Base-by-base conservation (phyloP, 2,797 vertebrate genomes). In the Neopelma chrysocephalum region DNA sequence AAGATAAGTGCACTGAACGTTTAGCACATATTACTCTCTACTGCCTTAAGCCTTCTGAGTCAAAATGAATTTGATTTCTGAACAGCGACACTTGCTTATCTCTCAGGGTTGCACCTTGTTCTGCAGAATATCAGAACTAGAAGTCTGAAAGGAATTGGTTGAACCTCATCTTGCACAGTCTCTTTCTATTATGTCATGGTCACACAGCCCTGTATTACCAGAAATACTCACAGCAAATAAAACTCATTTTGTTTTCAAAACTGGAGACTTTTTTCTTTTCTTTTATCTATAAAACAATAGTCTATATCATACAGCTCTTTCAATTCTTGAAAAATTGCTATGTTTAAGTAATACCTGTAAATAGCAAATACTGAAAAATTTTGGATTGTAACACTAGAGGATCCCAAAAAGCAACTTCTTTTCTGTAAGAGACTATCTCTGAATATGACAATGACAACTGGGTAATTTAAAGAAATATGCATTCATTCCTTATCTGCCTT, bases 171-270 rank as follows among this genome's bases (percentile, higher is more conserved):
- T 78, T 66, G 25, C 21, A 60, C 72, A 72, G 50, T 60, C 18
- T 72, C 54, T 83, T 60, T 91, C 22, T 88, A 17, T 65, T 87
- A 69, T 75, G 69, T 80, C 77, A 31, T 18, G 6, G 40, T 53
- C 32, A 64, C 31, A 42, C 6, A 15, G 3, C 40, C 40, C 45
- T 57, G 4, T 20, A 43, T 65, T 45, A 47, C 18, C 42, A 76
- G 9, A 68, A 94, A 62, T 15, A 51, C 26, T 68, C 26, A 53
- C 43, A 68, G 36, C 27, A 77, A 86, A 86, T 34, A 87, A 97
- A 95, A 65, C 26, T 42, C 5, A 12, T 61, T 72, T 91, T 92
- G 53, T 78, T 95, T 96, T 89, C 86, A 90, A 91, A 97, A 91
- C 15, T 18, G 51, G 70, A 94, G 45, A 69, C 19, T 14, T 68